Conservation (phyloP, 1,140 invertebrate species). For the Odontomachus brunneus region DNA sequence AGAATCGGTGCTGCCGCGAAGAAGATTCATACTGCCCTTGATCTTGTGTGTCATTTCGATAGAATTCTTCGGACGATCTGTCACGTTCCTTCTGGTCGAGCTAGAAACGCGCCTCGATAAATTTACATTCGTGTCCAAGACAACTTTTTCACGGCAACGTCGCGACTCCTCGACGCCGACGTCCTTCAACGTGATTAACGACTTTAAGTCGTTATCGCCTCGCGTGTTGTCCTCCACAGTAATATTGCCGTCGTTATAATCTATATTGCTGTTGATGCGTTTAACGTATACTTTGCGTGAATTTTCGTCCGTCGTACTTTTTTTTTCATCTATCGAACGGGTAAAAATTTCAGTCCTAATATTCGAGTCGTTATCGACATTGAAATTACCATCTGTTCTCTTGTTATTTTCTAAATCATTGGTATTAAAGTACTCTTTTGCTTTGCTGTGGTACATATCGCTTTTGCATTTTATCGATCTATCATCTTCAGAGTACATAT, state of each 20-base stretch:
- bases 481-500: neutral
- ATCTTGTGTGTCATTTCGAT: conserved; percentile 44
- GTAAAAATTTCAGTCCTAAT: neutral
- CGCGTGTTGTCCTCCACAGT: neutral
- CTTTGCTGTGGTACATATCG: neutral
- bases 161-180: neutral
- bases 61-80: neutral
- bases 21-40: conserved; percentile 66
- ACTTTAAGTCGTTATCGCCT: neutral
- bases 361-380: neutral
- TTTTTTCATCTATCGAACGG: neutral
- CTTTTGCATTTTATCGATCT: conserved; percentile 2
- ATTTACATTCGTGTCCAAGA: conserved; percentile 36
- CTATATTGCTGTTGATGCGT: conserved; percentile 37
- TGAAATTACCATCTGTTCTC: neutral
- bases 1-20: conserved; percentile 73
- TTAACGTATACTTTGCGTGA: conserved; percentile 34
- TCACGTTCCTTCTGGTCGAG: neutral
- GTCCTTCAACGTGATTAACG: neutral
- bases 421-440: neutral
- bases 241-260: conserved; percentile 59
- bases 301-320: neutral
- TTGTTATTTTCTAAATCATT: conserved; percentile 3
- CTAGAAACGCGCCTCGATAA: neutral
- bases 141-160: neutral